phyloP scores from a whole-genome alignment of 2,888 invertebrate genomes.

The Pseudanteris insignis region DNA sequence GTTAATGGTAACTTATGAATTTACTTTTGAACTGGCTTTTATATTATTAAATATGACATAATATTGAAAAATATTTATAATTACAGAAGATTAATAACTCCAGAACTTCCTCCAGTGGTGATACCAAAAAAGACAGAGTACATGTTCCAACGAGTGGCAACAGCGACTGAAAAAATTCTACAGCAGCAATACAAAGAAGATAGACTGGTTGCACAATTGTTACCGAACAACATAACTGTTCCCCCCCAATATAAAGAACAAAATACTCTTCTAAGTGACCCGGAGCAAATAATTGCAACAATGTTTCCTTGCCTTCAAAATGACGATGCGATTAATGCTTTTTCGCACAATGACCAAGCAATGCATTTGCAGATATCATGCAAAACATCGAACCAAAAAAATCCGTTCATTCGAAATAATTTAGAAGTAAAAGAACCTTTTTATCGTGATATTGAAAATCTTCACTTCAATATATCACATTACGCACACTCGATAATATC shows the following conservation, averaged over 20 bases:
- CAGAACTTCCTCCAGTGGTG: constrained; percentile 12
- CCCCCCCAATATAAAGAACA: constrained; percentile 7
- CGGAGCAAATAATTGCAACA: constrained; percentile 15
- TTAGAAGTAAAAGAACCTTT: neutral
- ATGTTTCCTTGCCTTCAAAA: constrained; percentile 20
- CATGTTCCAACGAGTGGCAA: neutral
- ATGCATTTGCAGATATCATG: neutral
- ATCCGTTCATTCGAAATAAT: neutral
- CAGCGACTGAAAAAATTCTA: constrained; percentile 4
- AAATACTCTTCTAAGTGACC: constrained; percentile 10
- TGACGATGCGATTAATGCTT: constrained; percentile 1
- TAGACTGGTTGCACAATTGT: neutral
- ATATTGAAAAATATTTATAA: neutral
- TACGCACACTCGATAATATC: constrained; percentile 2
- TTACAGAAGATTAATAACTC: constrained; percentile 10
- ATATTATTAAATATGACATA: neutral
- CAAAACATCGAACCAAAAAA: neutral
- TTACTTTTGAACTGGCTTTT: too few species aligned
- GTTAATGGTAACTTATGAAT: too few species aligned
- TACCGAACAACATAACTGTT: constrained; percentile 16
- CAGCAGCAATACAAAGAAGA: constrained; percentile 15
- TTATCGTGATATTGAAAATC: neutral
- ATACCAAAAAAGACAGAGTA: constrained; percentile 13
- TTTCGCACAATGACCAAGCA: neutral
- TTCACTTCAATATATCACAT: neutral